A percentile compares a stretch with the other conserved stretches of the same genome.
Evolutionary conservation across 2,888 invertebrate species (phyloP).

Genomic region (Rotaria magnacalcarata): DNA sequence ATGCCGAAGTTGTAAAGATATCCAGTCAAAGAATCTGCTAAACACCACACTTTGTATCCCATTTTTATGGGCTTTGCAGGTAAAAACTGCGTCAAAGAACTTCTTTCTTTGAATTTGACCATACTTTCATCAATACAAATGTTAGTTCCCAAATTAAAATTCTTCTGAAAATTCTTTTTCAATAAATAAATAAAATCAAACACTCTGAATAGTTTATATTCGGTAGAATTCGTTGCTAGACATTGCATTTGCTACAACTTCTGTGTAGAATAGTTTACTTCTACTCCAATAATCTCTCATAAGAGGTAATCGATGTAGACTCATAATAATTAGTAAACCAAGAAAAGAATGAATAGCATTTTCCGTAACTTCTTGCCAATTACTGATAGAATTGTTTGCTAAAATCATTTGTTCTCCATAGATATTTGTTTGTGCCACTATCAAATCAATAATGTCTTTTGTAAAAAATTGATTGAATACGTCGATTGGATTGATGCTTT

Average conservation of each 20-base stretch:
- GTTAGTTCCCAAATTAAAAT: background rate
- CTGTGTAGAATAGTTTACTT: background rate
- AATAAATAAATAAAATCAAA: background rate
- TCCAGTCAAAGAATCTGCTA: conserved; percentile 1
- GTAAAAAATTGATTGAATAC: background rate
- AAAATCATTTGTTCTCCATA: background rate
- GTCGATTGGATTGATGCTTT: background rate
- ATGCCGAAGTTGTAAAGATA: background rate
- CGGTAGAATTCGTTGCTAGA: background rate
- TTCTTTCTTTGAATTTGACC: background rate
- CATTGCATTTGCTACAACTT: background rate
- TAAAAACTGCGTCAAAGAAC: background rate
- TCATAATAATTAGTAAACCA: conserved; percentile 1
- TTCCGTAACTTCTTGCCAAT: background rate
- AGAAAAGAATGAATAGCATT: background rate
- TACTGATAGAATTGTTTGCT: background rate
- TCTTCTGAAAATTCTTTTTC: conserved; percentile 5
- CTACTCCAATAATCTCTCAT: background rate
- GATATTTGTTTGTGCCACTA: background rate
- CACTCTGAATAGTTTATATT: background rate
- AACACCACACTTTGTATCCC: background rate
- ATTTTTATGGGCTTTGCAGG: background rate
- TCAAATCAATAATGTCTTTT: background rate
- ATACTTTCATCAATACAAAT: background rate
- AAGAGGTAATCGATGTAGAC: background rate